These are phyloP conservation scores for Pseudolycoriella hygida DNA, from an alignment of 2,888 invertebrate genomes.

Conservation along the genomic window DNA sequence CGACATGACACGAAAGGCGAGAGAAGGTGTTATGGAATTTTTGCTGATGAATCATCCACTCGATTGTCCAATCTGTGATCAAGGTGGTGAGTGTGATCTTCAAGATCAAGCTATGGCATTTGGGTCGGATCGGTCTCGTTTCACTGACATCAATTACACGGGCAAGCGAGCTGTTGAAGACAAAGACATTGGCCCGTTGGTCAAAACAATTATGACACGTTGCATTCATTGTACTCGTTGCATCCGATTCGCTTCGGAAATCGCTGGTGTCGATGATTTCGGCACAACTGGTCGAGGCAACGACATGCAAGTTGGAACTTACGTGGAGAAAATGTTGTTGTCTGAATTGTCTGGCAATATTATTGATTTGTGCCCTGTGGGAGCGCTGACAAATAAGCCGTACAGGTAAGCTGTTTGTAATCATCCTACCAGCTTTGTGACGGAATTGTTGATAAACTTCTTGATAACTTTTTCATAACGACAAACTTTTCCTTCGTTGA, in stretches of 20 bases:
- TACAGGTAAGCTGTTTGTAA: slow-evolving; percentile 39
- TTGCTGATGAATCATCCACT: slow-evolving; percentile 94
- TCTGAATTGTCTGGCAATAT: slow-evolving; percentile 96
- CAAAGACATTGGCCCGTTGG: slow-evolving; percentile 93
- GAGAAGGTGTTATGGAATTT: slow-evolving; percentile 93
- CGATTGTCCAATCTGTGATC: slow-evolving; percentile 99
- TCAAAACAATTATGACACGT: slow-evolving; percentile 98
- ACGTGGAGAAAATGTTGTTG: slow-evolving; percentile 93
- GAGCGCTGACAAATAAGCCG: slow-evolving; percentile 95
- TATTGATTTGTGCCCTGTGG: slow-evolving; percentile 97
- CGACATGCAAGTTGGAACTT: slow-evolving; percentile 97
- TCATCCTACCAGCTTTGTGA: too few relatives aligned
- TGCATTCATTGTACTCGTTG: slow-evolving; percentile 99
- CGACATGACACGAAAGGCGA: slow-evolving; percentile 64
- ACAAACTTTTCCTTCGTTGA: too few relatives aligned
- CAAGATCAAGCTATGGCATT: slow-evolving; percentile 99
- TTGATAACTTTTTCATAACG: too few relatives aligned
- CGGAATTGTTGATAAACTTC: not conserved
- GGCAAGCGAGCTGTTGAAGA: slow-evolving; percentile 97
- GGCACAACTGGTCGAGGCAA: slow-evolving; percentile 85
- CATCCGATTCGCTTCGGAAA: slow-evolving; percentile 94
- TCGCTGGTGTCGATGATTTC: slow-evolving; percentile 96
- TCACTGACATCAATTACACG: slow-evolving; percentile 76
- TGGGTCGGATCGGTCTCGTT: slow-evolving; percentile 85
- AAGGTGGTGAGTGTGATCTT: slow-evolving; percentile 83